Base-by-base conservation (phyloP, 2,888 invertebrate genomes). In the Oscheius onirici region DNA sequence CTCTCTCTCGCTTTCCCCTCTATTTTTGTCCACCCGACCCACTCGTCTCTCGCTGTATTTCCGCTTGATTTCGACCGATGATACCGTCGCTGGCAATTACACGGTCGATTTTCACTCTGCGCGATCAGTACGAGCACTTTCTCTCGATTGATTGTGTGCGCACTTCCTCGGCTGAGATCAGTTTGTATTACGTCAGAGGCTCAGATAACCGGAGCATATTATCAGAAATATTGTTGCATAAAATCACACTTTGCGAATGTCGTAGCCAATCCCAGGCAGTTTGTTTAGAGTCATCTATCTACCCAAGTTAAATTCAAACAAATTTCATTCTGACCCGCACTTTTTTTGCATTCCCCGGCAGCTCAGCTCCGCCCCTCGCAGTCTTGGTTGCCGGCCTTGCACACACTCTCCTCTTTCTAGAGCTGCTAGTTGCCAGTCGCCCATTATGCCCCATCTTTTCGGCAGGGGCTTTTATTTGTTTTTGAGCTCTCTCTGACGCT, bases 371-470 rank as follows among this genome's bases (percentile, higher is more conserved):
- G n/a, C 58, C 41, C 46, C 46, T 46, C 20, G 58, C 26, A 26
- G 49, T 63, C 63, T 63, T 46, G 49, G 63, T 58, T 20, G 17
- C 17, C 20, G 49, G 17, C 34, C 63, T 26, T 13, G 17, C 63
- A 17, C 10, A 13, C 34, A 26, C 63, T n/a, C 63, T 26, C 63
- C 46, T 49, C 49, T 26, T 46, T 8, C 51, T 51, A 51, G 52
- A 20, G 52, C 34, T 41, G 34, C 58, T 13, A n/a, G 54, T 11
- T 63, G 46, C 63, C 63, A 49, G 49, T 26, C 63, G 26, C 26
- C 49, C 63, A 61, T 61, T 61, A 44, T 63, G 63, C 63, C 34
- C 8, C 63, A 63, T 49, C 49, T 49, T 41, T 49, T 46, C 63
- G 34, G 49, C 49, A 28, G 26, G 15, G 46, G 44, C 46, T 40